phyloP scores from a whole-genome alignment of 1,140 invertebrate genomes.

The Hyphantria cunea region DNA sequence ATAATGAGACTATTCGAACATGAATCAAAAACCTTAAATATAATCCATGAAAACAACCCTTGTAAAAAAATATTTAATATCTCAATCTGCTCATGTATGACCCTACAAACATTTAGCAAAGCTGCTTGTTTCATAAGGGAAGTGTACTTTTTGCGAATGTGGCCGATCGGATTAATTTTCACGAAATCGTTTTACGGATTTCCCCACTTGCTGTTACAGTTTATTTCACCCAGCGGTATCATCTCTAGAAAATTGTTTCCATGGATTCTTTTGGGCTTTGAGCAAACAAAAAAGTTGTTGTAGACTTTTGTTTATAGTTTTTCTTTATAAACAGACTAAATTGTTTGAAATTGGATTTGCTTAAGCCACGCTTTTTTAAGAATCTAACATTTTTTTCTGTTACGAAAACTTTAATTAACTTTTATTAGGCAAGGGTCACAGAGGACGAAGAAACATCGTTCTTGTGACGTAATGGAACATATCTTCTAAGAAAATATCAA shows the following conservation, averaged over 20 bases:
- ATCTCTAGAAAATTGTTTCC: slow-evolving; percentile 75
- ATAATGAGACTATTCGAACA: no score
- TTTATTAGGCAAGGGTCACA: no score
- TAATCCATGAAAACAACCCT: slow-evolving; percentile 3
- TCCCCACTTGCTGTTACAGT: slow-evolving; percentile 70
- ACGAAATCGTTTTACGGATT: slow-evolving; percentile 72
- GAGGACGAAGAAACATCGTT: no score
- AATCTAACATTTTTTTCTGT: no score
- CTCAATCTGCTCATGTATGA: slow-evolving; percentile 9
- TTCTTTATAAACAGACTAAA: slow-evolving; percentile 21
- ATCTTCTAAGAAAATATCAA: no score
- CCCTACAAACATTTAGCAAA: slow-evolving; percentile 21
- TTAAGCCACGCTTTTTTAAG: no score
- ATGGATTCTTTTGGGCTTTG: slow-evolving; percentile 42
- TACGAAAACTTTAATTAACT: no score
- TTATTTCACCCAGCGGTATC: slow-evolving; percentile 76
- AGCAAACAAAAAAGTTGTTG: slow-evolving; percentile 28
- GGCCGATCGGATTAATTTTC: slow-evolving; percentile 71
- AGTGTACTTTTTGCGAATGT: slow-evolving; percentile 29
- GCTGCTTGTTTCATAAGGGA: slow-evolving; percentile 20
- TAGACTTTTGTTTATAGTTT: slow-evolving; percentile 19
- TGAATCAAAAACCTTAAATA: not conserved
- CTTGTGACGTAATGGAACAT: no score
- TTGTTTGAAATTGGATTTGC: slow-evolving; percentile 11
- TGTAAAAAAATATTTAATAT: slow-evolving; percentile 26